phyloP scores from a whole-genome alignment of 2,113 vertebrate species.

The Xyliphius kryptos region DNA sequence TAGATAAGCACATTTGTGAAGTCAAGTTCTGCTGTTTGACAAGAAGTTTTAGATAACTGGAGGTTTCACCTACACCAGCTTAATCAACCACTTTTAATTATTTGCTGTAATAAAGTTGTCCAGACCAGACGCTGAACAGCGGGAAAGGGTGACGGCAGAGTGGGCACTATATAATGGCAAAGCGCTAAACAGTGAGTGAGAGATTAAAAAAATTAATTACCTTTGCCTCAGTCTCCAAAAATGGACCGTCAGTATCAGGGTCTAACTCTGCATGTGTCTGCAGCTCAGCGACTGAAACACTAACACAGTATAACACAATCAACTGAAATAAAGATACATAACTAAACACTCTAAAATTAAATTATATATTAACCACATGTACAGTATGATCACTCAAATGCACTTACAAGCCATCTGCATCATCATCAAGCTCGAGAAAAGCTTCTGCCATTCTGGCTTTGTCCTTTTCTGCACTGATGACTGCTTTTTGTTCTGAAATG shows the following conservation, averaged over 20 bases:
- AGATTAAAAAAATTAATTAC: slow-evolving; percentile 47
- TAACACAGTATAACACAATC: slow-evolving; percentile 39
- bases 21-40: too few relatives aligned
- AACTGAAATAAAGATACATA: neutral
- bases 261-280: slow-evolving; percentile 76
- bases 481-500: slow-evolving; percentile 72
- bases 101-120: too few relatives aligned
- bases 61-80: too few relatives aligned
- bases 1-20: too few relatives aligned
- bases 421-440: slow-evolving; percentile 77
- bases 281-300: slow-evolving; percentile 71
- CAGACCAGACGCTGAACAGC: too few relatives aligned
- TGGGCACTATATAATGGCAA: too few relatives aligned
- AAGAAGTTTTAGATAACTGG: too few relatives aligned
- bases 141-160: too few relatives aligned
- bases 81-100: too few relatives aligned
- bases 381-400: slow-evolving; percentile 1
- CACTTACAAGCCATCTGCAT: slow-evolving; percentile 78
- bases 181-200: too few relatives aligned
- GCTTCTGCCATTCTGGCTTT: slow-evolving; percentile 62
- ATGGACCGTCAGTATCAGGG: slow-evolving; percentile 66
- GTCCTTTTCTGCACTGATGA: slow-evolving; percentile 62
- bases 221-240: slow-evolving; percentile 76
- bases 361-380: neutral
- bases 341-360: neutral